phyloP scores from a whole-genome alignment of 2,888 invertebrate species.

The Opisthograptis luteolata region DNA sequence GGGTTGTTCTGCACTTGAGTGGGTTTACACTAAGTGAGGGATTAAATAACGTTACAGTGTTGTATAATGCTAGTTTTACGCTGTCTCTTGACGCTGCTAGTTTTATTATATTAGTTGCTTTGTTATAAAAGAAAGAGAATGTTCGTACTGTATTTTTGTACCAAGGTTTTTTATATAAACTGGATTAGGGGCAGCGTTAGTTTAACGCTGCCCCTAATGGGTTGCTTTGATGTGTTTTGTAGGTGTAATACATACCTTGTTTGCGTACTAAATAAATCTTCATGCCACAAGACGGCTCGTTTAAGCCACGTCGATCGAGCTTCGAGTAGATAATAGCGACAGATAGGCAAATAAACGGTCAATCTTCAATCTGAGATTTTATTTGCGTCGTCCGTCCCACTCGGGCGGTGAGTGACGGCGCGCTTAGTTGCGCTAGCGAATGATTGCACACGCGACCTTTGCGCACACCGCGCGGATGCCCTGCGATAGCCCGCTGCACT shows the following conservation, averaged over 20 bases:
- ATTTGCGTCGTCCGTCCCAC: constrained; percentile 40
- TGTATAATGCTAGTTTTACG: constrained; percentile 33
- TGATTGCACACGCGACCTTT: constrained; percentile 62
- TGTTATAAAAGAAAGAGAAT: neutral
- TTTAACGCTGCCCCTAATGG: neutral
- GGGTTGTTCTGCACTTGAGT: constrained; percentile 51
- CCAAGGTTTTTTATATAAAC: too few species aligned
- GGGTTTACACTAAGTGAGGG: constrained; percentile 53
- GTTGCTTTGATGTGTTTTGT: neutral
- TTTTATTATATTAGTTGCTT: constrained; percentile 11
- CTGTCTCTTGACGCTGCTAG: constrained; percentile 11
- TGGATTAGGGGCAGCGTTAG: neutral
- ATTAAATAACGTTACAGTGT: constrained; percentile 51
- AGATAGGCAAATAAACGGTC: constrained; percentile 31
- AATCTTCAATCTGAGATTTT: constrained; percentile 40
- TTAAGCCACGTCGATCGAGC: constrained; percentile 7
- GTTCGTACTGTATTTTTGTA: neutral
- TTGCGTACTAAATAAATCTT: constrained; percentile 12
- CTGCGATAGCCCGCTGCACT: constrained; percentile 64
- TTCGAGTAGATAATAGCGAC: constrained; percentile 18
- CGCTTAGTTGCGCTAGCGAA: constrained; percentile 44
- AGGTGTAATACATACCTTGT: neutral
- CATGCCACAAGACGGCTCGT: neutral
- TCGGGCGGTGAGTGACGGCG: constrained; percentile 45
- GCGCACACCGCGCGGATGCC: constrained; percentile 50